phyloP scores from a whole-genome alignment of 1,140 invertebrate genomes.

The Papilio polytes region DNA sequence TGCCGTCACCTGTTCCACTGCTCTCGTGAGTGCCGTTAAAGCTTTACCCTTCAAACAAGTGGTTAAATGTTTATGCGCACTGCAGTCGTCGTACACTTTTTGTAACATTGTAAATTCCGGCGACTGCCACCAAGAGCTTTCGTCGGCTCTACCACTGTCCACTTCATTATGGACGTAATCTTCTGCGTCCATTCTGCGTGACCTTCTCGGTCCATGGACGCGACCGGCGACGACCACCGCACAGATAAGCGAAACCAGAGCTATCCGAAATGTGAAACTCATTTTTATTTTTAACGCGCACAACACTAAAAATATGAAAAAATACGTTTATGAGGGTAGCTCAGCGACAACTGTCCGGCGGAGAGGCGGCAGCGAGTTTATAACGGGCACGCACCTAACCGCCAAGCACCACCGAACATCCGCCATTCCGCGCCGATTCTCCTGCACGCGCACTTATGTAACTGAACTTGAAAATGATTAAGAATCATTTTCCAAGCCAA shows the following conservation, averaged over 20 bases:
- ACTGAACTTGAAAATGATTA: slow-evolving; percentile 84
- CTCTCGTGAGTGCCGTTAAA: slow-evolving; percentile 82
- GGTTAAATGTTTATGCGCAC: slow-evolving; percentile 84
- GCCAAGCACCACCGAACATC: slow-evolving; percentile 80
- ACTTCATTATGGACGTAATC: slow-evolving; percentile 76
- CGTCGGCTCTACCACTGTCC: slow-evolving; percentile 80
- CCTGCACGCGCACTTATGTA: slow-evolving; percentile 82
- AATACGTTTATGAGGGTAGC: slow-evolving; percentile 74
- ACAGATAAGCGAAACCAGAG: slow-evolving; percentile 73
- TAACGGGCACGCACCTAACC: slow-evolving; percentile 77
- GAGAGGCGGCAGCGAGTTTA: slow-evolving; percentile 75
- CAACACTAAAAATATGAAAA: slow-evolving; percentile 68
- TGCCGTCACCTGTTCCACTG: slow-evolving; percentile 81
- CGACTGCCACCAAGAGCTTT: slow-evolving; percentile 80
- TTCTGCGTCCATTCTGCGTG: slow-evolving; percentile 73
- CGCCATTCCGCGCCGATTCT: slow-evolving; percentile 84
- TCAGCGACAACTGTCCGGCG: slow-evolving; percentile 76
- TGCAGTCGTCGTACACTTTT: slow-evolving; percentile 86
- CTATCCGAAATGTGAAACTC: slow-evolving; percentile 78
- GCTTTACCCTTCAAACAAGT: slow-evolving; percentile 85
- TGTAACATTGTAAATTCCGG: slow-evolving; percentile 83
- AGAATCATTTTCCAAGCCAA: slow-evolving; percentile 83
- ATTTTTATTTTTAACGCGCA: slow-evolving; percentile 71
- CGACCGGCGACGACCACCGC: slow-evolving; percentile 67
- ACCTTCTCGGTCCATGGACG: slow-evolving; percentile 74